Conservation (phyloP, 2,888 invertebrate species). For the Geophilus truncorum region DNA sequence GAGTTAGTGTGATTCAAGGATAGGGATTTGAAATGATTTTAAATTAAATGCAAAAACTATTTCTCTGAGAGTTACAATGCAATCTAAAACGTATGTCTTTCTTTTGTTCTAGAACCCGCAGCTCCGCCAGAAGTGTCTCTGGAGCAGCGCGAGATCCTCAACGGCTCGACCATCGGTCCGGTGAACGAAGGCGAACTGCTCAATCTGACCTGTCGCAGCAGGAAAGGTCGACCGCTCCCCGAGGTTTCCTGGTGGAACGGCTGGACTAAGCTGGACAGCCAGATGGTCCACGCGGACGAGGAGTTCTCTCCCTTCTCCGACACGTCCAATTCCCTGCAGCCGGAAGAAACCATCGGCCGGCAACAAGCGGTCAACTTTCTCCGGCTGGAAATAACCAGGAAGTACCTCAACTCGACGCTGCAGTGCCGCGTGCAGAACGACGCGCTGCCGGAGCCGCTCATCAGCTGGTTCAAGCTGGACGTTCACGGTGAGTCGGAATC, state of each 20-base stretch:
- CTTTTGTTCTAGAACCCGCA: slow-evolving; percentile 28
- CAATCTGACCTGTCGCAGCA: slow-evolving; percentile 29
- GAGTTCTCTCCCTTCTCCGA: background rate
- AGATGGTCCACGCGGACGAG: background rate
- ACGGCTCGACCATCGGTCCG: slow-evolving; percentile 30
- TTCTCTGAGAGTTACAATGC: too few species aligned
- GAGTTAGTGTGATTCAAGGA: too few species aligned
- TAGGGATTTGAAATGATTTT: too few species aligned
- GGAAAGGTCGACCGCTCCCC: slow-evolving; percentile 28
- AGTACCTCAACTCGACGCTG: slow-evolving; percentile 29
- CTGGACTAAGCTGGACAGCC: slow-evolving; percentile 26
- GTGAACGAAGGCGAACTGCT: slow-evolving; percentile 28
- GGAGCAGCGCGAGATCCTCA: slow-evolving; percentile 25
- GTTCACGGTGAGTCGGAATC: slow-evolving; percentile 30
- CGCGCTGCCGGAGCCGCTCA: slow-evolving; percentile 31
- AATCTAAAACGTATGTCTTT: background rate
- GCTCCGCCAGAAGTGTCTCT: slow-evolving; percentile 30
- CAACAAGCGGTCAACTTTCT: slow-evolving; percentile 33
- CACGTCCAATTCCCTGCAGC: slow-evolving; percentile 30
- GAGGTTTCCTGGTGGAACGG: slow-evolving; percentile 33
- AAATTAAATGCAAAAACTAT: too few species aligned
- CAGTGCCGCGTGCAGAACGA: slow-evolving; percentile 33
- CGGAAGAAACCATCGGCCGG: background rate
- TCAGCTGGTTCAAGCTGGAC: slow-evolving; percentile 31
- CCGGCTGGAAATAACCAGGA: slow-evolving; percentile 36